Percentiles rank a stretch among this genome's conserved stretches.
These are phyloP conservation scores for Buathra laborator DNA, from an alignment of 2,888 invertebrate species.

Conservation along the genomic window DNA sequence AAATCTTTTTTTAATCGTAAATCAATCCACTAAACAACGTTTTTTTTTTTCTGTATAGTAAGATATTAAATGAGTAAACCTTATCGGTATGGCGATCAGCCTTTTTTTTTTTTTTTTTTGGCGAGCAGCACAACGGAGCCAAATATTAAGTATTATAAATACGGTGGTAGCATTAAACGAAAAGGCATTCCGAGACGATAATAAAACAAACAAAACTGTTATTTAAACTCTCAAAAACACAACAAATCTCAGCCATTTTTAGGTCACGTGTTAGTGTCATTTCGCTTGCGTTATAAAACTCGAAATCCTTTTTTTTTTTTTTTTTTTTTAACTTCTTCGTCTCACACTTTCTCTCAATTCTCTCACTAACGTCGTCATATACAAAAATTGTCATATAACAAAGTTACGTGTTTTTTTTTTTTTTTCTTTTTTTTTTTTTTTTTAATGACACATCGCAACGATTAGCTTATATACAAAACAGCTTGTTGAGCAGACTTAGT, in stretches of 20 bases:
- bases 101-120: conserved; percentile 24
- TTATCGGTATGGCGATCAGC: conserved; percentile 54
- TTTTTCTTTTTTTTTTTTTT: conserved; percentile 59
- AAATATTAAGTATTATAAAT: conserved; percentile 58
- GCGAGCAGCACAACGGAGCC: conserved; percentile 20
- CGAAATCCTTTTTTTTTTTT: conserved; percentile 59
- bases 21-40: conserved; percentile 54
- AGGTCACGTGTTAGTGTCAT: conserved; percentile 82
- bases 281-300: conserved; percentile 70
- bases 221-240: conserved; percentile 85
- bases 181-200: conserved; percentile 83
- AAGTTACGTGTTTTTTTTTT: conserved; percentile 67
- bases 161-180: conserved; percentile 72
- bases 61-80: conserved; percentile 76
- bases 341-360: conserved; percentile 54
- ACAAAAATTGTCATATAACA: conserved; percentile 78
- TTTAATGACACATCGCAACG: conserved; percentile 75
- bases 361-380: conserved; percentile 77
- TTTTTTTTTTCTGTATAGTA: conserved; percentile 42
- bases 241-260: conserved; percentile 83
- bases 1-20: conserved; percentile 54
- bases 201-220: conserved; percentile 78
- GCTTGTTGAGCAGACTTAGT: conserved; percentile 71
- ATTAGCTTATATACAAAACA: conserved; percentile 75
- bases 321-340: conserved; percentile 56